A percentile compares a stretch with the other conserved stretches of the same genome.
These are phyloP conservation scores for Actias luna DNA, from an alignment of 2,888 invertebrate species.

Conservation along the genomic window DNA sequence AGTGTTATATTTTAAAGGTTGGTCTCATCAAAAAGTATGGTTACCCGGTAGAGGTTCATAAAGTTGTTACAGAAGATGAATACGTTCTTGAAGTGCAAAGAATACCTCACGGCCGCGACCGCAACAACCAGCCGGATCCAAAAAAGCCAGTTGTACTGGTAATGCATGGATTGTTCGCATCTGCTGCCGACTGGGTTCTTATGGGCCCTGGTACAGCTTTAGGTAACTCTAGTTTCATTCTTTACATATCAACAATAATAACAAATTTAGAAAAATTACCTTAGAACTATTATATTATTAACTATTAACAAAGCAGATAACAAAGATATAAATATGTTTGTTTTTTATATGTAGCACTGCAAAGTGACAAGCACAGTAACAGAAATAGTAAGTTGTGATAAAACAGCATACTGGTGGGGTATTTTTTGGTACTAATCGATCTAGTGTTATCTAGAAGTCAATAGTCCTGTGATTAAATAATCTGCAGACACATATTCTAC, in stretches of 20 bases:
- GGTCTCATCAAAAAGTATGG: conserved; percentile 39
- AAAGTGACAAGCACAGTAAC: too few relatives aligned
- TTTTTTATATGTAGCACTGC: too few relatives aligned
- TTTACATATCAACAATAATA: background rate
- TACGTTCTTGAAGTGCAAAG: conserved; percentile 44
- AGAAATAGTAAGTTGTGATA: too few relatives aligned
- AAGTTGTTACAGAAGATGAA: conserved; percentile 43
- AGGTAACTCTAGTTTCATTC: conserved; percentile 56
- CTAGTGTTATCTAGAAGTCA: too few relatives aligned
- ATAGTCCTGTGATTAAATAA: too few relatives aligned
- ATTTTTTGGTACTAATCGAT: too few relatives aligned
- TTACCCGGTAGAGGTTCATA: conserved; percentile 41
- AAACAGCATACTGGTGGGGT: too few relatives aligned
- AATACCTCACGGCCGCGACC: conserved; percentile 40
- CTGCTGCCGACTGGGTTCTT: conserved; percentile 86
- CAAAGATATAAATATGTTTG: too few relatives aligned
- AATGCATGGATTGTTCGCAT: conserved; percentile 85
- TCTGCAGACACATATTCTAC: too few relatives aligned
- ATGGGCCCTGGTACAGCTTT: conserved; percentile 84
- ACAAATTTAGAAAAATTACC: background rate
- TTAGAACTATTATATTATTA: background rate
- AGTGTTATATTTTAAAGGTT: conserved; percentile 26
- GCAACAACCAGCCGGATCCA: conserved; percentile 41
- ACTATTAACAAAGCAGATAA: too few relatives aligned
- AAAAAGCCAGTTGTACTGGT: conserved; percentile 78